Evolutionary conservation across 2,888 invertebrate species (phyloP).

Genomic region (Chrysodeixis includens): DNA sequence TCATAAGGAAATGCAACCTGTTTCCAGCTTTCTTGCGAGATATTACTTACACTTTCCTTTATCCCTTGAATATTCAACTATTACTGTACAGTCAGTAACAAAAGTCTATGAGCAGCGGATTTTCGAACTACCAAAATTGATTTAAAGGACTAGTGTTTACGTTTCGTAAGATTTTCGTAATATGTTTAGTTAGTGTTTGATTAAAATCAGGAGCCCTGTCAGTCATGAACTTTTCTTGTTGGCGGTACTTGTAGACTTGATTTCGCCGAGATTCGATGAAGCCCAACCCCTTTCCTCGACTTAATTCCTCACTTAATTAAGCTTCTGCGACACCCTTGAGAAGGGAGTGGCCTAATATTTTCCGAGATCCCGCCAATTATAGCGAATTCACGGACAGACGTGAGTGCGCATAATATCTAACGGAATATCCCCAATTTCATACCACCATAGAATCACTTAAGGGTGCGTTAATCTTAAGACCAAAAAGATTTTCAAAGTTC

Average conservation of each 20-base stretch:
- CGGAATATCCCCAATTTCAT: slow-evolving; percentile 17
- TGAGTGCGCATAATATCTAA: neutral
- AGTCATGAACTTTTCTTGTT: too few relatives aligned
- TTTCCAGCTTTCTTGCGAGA: neutral
- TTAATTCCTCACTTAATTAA: slow-evolving; percentile 1
- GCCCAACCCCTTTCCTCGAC: neutral
- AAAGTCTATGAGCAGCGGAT: too few relatives aligned
- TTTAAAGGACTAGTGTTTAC: too few relatives aligned
- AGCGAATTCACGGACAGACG: neutral
- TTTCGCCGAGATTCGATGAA: neutral
- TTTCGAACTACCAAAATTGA: too few relatives aligned
- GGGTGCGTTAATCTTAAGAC: slow-evolving; percentile 20
- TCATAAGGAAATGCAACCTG: neutral
- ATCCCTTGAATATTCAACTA: neutral
- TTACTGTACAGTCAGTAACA: neutral
- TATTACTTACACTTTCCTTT: neutral
- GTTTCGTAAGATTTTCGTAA: too few relatives aligned
- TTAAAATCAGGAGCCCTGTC: too few relatives aligned
- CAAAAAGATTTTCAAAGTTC: slow-evolving; percentile 23
- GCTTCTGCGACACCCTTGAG: neutral
- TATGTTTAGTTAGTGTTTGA: too few relatives aligned
- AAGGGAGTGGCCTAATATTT: neutral
- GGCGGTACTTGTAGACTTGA: neutral
- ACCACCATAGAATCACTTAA: slow-evolving; percentile 24
- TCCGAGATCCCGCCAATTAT: slow-evolving; percentile 1